These are phyloP conservation scores for Odiellus spinosus DNA, from an alignment of 2,888 invertebrate genomes.

Conservation along the genomic window DNA sequence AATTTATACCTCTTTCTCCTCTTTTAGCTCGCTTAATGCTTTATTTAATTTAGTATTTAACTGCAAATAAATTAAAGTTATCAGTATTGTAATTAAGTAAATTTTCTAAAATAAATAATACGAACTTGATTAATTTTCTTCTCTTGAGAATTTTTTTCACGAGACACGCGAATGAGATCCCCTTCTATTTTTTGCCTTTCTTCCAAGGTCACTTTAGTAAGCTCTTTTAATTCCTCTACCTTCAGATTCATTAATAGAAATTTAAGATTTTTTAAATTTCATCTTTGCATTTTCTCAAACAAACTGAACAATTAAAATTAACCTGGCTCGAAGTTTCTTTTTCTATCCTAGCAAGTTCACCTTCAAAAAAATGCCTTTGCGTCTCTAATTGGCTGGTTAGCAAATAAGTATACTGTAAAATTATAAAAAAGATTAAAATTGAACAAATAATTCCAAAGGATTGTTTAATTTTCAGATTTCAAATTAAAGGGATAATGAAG, in stretches of 20 bases:
- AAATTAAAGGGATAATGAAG: no score
- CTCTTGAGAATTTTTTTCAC: slow-evolving; percentile 52
- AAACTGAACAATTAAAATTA: slow-evolving; percentile 3
- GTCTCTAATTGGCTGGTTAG: slow-evolving; percentile 88
- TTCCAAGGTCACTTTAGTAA: slow-evolving; percentile 36
- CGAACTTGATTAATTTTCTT: slow-evolving; percentile 38
- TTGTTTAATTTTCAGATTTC: no score
- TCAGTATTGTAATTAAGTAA: not conserved
- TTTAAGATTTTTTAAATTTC: not conserved
- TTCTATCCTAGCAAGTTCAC: slow-evolving; percentile 42
- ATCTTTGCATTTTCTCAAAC: slow-evolving; percentile 3
- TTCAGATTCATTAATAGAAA: slow-evolving; percentile 6
- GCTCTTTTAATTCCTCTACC: slow-evolving; percentile 37
- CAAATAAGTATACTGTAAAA: slow-evolving; percentile 63
- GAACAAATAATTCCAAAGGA: no score
- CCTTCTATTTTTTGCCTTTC: slow-evolving; percentile 30
- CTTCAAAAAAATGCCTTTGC: slow-evolving; percentile 82
- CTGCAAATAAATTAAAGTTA: slow-evolving; percentile 15
- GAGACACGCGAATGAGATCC: slow-evolving; percentile 36
- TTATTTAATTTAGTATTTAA: slow-evolving; percentile 39
- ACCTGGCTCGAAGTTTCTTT: slow-evolving; percentile 21
- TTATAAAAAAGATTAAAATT: no score
- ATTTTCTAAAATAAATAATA: not conserved
- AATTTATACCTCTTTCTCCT: slow-evolving; percentile 52
- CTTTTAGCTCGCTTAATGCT: slow-evolving; percentile 52